Evolutionary conservation across 2,113 vertebrate genomes (phyloP).

Genomic region (Myodes glareolus): DNA sequence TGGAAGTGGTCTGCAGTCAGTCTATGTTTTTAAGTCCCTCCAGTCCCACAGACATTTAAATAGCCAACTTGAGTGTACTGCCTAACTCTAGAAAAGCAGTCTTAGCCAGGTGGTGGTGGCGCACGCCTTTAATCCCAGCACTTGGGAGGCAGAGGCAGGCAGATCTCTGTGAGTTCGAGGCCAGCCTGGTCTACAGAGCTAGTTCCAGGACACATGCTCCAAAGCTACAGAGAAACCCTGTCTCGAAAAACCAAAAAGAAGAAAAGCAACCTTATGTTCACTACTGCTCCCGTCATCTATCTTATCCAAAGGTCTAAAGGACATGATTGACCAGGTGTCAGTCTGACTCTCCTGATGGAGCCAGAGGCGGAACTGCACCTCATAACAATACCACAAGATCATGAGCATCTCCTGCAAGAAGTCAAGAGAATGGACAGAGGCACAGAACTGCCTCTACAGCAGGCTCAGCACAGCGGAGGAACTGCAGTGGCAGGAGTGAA

Average conservation of each 20-base stretch:
- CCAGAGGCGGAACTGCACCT: background rate
- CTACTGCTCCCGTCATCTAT: background rate
- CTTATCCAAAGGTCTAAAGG: background rate
- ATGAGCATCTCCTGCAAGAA: background rate
- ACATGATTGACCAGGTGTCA: background rate
- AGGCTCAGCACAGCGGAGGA: background rate
- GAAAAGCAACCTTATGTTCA: background rate
- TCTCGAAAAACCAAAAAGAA: no score
- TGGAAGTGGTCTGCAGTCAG: background rate
- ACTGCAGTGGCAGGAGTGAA: background rate
- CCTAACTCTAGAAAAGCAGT: background rate
- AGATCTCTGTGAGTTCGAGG: no score
- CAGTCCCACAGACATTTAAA: background rate
- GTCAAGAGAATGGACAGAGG: conserved; percentile 29
- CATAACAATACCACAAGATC: background rate
- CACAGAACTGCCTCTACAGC: background rate
- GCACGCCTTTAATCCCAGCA: no score
- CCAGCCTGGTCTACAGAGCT: no score
- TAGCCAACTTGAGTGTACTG: background rate
- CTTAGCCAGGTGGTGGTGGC: background rate
- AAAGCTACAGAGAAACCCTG: no score
- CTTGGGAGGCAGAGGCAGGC: no score
- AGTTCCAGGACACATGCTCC: no score
- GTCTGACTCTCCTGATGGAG: background rate
- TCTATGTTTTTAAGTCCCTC: background rate